Conservation (phyloP, 2,888 invertebrate species). For the Nomada lathburiana region DNA sequence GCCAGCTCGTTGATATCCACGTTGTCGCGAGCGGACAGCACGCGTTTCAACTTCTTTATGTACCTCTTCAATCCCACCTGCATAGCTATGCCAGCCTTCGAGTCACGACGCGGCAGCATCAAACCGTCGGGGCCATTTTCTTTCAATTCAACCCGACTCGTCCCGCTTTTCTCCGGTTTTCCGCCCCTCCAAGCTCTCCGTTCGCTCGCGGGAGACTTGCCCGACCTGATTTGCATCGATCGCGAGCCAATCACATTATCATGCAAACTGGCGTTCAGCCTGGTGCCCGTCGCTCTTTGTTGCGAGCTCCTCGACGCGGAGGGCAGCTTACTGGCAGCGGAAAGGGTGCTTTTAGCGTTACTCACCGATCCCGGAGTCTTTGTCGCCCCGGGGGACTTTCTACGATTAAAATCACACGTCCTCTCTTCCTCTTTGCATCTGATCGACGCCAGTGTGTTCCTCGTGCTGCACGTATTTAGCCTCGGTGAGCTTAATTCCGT, state of each 20-base stretch:
- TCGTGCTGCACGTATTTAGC: background rate
- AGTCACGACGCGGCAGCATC: conserved; percentile 59
- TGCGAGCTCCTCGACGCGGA: conserved; percentile 6
- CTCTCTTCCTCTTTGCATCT: conserved; percentile 1
- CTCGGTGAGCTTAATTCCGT: background rate
- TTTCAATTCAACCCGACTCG: background rate
- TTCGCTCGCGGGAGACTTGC: background rate
- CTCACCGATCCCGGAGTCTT: background rate
- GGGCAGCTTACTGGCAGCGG: background rate
- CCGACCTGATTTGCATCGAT: conserved; percentile 15
- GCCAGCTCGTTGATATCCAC: conserved; percentile 64
- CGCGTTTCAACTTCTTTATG: conserved; percentile 71
- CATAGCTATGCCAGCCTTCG: conserved; percentile 68
- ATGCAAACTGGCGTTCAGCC: conserved; percentile 28
- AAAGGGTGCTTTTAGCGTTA: background rate
- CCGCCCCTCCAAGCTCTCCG: background rate
- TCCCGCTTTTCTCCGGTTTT: background rate
- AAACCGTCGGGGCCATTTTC: conserved; percentile 28
- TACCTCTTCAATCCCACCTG: conserved; percentile 72
- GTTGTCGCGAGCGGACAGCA: conserved; percentile 61
- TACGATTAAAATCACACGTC: background rate
- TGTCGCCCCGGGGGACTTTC: too few relatives aligned
- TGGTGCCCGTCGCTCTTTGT: conserved; percentile 21
- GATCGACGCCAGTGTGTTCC: background rate
- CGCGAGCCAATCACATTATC: conserved; percentile 10